A percentile compares a stretch with the other conserved stretches of the same genome.
phyloP scores from a whole-genome alignment of 2,113 vertebrate species.

The Saccopteryx bilineata region DNA sequence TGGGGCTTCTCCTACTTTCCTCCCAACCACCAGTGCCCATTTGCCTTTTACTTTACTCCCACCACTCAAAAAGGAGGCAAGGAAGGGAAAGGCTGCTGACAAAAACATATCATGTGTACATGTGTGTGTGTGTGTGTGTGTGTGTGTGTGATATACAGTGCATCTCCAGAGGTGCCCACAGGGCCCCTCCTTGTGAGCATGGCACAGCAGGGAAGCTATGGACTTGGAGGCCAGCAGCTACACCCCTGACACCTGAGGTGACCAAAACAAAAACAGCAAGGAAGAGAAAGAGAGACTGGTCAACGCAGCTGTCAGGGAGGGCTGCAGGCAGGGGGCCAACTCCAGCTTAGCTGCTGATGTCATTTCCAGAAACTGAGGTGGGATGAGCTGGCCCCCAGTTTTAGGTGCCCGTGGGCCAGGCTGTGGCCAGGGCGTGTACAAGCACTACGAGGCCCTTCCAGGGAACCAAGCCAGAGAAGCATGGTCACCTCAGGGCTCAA shows the following conservation, averaged over 20 bases:
- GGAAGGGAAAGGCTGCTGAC: not conserved
- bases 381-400: not conserved
- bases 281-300: not conserved
- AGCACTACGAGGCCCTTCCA: not conserved
- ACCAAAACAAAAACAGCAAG: slow-evolving; percentile 14
- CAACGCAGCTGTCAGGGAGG: not conserved
- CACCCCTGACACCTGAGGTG: not conserved
- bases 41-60: slow-evolving; percentile 33
- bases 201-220: not conserved
- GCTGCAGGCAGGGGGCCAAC: not conserved
- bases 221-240: not conserved
- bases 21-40: not conserved
- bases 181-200: not conserved
- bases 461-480: not conserved
- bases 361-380: not conserved
- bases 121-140: not conserved
- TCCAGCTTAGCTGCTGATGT: not conserved
- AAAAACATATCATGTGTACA: not conserved
- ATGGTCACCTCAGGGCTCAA: not conserved
- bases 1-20: not conserved
- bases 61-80: slow-evolving; percentile 10
- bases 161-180: not conserved
- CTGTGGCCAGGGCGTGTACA: not conserved
- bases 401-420: not conserved
- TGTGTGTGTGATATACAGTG: not conserved